These are phyloP conservation scores for Papilio xuthus DNA, from an alignment of 1,140 invertebrate species.

Conservation along the genomic window DNA sequence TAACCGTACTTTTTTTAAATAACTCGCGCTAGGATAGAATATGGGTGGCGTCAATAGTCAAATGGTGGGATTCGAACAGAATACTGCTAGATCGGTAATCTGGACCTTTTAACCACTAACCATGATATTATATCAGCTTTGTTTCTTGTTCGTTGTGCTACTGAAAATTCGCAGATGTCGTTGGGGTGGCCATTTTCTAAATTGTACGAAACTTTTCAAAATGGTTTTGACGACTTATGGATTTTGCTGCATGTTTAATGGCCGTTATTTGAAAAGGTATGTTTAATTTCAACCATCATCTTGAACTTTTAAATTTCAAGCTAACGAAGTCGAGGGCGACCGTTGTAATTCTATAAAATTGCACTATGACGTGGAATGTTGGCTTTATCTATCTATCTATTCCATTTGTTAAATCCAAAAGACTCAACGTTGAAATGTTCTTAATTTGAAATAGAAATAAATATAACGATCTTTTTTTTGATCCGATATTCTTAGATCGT, in stretches of 20 bases:
- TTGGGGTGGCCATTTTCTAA: constrained; percentile 46
- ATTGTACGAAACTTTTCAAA: constrained; percentile 58
- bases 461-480: background rate
- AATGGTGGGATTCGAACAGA: too few species aligned
- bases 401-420: too few species aligned
- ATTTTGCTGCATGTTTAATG: constrained; percentile 67
- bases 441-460: too few species aligned
- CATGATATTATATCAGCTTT: background rate
- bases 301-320: background rate
- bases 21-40: too few species aligned
- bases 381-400: too few species aligned
- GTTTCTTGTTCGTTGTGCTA: background rate
- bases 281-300: background rate
- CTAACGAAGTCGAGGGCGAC: too few species aligned
- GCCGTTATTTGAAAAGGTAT: constrained; percentile 61
- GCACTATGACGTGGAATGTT: too few species aligned
- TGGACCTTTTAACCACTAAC: background rate
- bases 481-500: background rate
- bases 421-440: too few species aligned
- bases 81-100: constrained; percentile 25
- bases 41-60: too few species aligned
- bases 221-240: constrained; percentile 64
- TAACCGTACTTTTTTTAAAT: too few species aligned
- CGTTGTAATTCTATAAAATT: too few species aligned
- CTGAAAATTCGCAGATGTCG: constrained; percentile 52